phyloP scores from a whole-genome alignment of 2,797 vertebrate species.

The Xerus rutilus region DNA sequence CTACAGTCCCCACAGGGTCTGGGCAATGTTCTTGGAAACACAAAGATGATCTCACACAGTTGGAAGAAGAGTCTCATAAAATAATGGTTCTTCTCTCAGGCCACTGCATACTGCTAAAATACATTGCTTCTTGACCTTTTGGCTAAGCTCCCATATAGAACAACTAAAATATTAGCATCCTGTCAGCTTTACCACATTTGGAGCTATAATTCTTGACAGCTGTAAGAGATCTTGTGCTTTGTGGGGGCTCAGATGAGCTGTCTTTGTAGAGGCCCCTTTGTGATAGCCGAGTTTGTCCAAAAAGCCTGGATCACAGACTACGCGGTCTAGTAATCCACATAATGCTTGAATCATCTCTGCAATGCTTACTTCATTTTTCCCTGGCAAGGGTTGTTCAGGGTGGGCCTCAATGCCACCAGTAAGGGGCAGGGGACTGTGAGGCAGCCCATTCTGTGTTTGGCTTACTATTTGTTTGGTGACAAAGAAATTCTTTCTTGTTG shows the following conservation, averaged over 20 bases:
- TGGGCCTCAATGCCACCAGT: background rate
- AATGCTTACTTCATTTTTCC: conserved; percentile 22
- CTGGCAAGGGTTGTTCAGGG: background rate
- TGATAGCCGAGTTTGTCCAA: conserved; percentile 65
- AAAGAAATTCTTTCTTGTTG: conserved; percentile 16
- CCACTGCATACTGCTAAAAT: conserved; percentile 65
- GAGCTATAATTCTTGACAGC: conserved; percentile 71
- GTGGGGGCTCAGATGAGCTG: conserved; percentile 53
- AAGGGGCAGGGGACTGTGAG: background rate
- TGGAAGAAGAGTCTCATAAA: conserved; percentile 72
- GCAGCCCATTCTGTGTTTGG: background rate
- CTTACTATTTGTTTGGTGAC: background rate
- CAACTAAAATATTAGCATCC: conserved; percentile 75
- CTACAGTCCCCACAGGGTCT: conserved; percentile 59
- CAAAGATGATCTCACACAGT: conserved; percentile 75
- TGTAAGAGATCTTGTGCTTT: conserved; percentile 71
- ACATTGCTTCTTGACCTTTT: conserved; percentile 77
- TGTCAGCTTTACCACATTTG: conserved; percentile 63
- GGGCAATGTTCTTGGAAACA: conserved; percentile 75
- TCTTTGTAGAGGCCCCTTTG: conserved; percentile 43
- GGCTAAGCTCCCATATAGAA: conserved; percentile 71
- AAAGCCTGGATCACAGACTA: conserved; percentile 45
- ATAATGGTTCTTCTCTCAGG: conserved; percentile 65
- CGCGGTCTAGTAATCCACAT: background rate
- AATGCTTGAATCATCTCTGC: background rate